These are phyloP conservation scores for Caenorhabditis sp. DNA, from an alignment of 2,888 invertebrate genomes.

Conservation along the genomic window DNA sequence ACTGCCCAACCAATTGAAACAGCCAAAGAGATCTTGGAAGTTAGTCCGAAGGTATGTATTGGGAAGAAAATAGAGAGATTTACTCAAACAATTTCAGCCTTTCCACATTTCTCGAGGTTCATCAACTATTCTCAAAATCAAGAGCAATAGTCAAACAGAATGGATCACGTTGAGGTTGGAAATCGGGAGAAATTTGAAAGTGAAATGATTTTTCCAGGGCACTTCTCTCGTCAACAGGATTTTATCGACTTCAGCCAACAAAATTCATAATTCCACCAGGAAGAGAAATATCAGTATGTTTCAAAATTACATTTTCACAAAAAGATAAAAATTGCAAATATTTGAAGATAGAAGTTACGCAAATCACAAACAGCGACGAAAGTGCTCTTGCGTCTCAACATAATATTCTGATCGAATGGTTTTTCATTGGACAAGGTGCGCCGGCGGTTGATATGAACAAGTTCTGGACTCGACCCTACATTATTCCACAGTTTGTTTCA, in stretches of 20 bases:
- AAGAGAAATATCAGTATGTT: slow-evolving; percentile 29
- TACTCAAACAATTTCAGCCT: slow-evolving; percentile 16
- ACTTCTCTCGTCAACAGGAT: slow-evolving; percentile 31
- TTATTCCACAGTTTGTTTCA: slow-evolving; percentile 11
- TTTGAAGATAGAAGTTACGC: slow-evolving; percentile 8
- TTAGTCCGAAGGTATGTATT: neutral
- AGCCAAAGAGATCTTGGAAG: neutral
- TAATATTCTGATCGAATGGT: slow-evolving; percentile 28
- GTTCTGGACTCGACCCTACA: slow-evolving; percentile 27
- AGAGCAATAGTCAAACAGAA: slow-evolving; percentile 19
- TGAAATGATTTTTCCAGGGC: slow-evolving; percentile 11
- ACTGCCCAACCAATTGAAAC: too few relatives aligned
- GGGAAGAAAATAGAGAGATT: neutral
- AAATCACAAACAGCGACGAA: neutral
- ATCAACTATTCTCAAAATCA: slow-evolving; percentile 16
- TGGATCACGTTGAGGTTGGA: slow-evolving; percentile 26
- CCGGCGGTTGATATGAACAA: slow-evolving; percentile 14
- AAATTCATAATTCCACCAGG: slow-evolving; percentile 37
- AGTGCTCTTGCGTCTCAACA: slow-evolving; percentile 3
- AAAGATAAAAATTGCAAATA: neutral
- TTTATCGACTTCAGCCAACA: slow-evolving; percentile 33
- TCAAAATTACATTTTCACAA: neutral
- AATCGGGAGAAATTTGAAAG: neutral
- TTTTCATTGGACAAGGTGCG: slow-evolving; percentile 15
- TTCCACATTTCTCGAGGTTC: slow-evolving; percentile 23